Conservation (phyloP, 2,888 invertebrate genomes). For the Noctua janthina region DNA sequence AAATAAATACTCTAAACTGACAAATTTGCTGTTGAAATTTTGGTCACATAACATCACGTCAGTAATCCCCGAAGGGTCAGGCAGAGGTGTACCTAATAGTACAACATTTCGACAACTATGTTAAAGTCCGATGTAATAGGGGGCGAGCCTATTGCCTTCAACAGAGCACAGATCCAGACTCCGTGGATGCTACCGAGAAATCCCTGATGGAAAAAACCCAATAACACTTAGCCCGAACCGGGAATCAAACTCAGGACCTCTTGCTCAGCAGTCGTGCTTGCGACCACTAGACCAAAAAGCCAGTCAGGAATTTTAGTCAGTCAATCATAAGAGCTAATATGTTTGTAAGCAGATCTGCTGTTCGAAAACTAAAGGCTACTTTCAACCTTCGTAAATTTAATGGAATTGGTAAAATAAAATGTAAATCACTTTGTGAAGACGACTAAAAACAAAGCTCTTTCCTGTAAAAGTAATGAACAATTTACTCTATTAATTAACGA, state of each 20-base stretch:
- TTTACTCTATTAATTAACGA: constrained; percentile 22
- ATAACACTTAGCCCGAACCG: not conserved
- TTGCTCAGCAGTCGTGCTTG: not conserved
- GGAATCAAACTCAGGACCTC: not conserved
- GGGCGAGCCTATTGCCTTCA: not conserved
- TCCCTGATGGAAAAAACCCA: not conserved
- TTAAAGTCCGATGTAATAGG: not conserved
- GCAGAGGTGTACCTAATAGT: not conserved
- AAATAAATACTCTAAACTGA: not conserved
- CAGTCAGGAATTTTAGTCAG: not conserved
- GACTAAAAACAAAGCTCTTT: not conserved
- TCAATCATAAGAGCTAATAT: not conserved
- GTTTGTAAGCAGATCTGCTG: not conserved
- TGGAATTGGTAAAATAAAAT: not conserved
- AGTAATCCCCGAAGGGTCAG: too few relatives aligned
- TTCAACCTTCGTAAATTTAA: not conserved
- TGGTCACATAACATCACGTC: too few relatives aligned
- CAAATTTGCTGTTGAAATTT: too few relatives aligned
- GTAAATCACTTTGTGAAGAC: not conserved
- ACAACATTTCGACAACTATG: not conserved
- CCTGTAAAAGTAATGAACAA: constrained; percentile 3
- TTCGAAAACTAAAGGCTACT: not conserved
- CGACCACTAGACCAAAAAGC: not conserved
- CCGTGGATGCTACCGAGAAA: not conserved
- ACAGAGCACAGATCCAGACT: not conserved